Evolutionary conservation across 2,113 vertebrate species (phyloP).

Genomic region (Gnathonemus longibarbis): DNA sequence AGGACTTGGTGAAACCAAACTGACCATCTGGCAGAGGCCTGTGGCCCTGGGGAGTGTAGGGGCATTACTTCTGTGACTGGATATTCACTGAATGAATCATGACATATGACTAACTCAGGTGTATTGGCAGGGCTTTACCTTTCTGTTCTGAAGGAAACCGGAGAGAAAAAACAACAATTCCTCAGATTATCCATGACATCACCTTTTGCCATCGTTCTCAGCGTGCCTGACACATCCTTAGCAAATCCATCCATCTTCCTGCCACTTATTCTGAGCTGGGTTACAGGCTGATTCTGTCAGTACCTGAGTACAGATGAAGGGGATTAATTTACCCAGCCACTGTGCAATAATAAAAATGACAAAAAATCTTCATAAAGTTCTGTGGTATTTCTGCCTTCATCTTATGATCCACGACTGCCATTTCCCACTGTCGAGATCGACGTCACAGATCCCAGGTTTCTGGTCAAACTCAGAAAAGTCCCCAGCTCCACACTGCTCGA

Average conservation of each 20-base stretch:
- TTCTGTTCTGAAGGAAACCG: slow-evolving; percentile 2
- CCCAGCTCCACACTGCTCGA: background rate
- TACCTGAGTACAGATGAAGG: background rate
- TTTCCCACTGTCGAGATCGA: background rate
- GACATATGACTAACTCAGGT: background rate
- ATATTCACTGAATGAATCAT: background rate
- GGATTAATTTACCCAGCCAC: background rate
- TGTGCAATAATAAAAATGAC: background rate
- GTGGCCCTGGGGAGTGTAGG: background rate
- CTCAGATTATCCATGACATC: slow-evolving; percentile 2
- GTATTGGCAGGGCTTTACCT: background rate
- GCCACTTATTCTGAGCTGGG: background rate
- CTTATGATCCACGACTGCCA: background rate
- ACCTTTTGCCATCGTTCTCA: background rate
- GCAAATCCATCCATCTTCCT: background rate
- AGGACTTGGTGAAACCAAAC: background rate
- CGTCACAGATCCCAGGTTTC: background rate
- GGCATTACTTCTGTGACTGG: background rate
- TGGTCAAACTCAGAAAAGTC: background rate
- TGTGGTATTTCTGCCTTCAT: background rate
- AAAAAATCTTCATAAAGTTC: background rate
- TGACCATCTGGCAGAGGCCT: background rate
- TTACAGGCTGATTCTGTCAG: background rate
- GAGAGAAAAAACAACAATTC: background rate
- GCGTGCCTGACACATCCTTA: background rate